Evolutionary conservation across 1,140 invertebrate genomes (phyloP), one percentile per base, ranked within the genome.

Genomic region (Babylonia areolata): DNA sequence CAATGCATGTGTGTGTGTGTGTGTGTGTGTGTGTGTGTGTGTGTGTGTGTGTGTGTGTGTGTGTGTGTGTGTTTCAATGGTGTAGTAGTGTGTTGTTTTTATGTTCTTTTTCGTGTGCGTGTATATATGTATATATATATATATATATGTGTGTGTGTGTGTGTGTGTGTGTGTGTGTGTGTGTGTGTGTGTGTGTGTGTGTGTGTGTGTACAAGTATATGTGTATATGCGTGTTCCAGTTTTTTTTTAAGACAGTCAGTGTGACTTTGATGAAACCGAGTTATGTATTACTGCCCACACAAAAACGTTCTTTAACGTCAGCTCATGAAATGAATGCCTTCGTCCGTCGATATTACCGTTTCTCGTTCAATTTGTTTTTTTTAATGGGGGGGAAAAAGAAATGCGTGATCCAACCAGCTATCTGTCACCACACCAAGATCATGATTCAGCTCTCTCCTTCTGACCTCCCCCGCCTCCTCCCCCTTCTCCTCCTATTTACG

Each of bases 151-250:
- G 73, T 75, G 73, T 37, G 73, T 75, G 73, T 37, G 73, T 75
- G 73, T 75, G 73, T 75, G 73, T 75, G 73, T 75, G 73, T 75
- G 73, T 75, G 73, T 78, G 77, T 78, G 77, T 42, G 77, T 79
- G 77, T 79, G 77, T 79, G 77, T 79, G 39, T 79, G 77, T 79
- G 77, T 79, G 77, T 79, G 77, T 79, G 77, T 79, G 77, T 17
- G 77, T 79, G 77, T 28, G 39, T 79, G 39, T 17, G 77, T 42
- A 39, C 1, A 17, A 28, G 77, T 17, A 17, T 79, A 39, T 42
- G 39, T 40, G 39, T 42, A 17, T 42, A 39, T 17, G 39, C 28
- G 77, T 17, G 39, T 39, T 11, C 35, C 5, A 35, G 73, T 75
- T 2, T 79, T 37, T 42, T 2, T 79, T 37, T 42, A 17, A 42